Conservation (phyloP, 2,113 vertebrate species). For the Heteronetta atricapilla region DNA sequence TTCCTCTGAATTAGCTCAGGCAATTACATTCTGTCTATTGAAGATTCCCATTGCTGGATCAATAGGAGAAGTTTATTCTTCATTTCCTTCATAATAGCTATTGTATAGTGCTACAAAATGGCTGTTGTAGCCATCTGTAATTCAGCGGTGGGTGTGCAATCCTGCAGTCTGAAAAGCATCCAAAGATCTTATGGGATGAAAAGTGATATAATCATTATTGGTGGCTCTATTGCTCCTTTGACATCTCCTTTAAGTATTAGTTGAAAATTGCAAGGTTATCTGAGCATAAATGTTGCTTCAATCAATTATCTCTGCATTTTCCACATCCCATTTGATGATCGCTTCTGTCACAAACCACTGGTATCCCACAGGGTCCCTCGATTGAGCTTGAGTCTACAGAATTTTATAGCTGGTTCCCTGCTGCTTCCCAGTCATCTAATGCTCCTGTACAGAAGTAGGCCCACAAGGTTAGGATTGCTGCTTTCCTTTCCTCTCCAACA, state of each 20-base stretch:
- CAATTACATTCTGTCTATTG: conserved; percentile 9
- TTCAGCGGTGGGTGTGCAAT: not conserved
- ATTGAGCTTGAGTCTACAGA: not conserved
- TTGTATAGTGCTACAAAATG: conserved; percentile 9
- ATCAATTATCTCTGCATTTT: conserved; percentile 32
- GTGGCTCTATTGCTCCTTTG: conserved; percentile 45
- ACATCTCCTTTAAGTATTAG: conserved; percentile 28
- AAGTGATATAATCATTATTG: conserved; percentile 16
- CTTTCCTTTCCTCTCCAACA: conserved; percentile 1
- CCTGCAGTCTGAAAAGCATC: conserved; percentile 26
- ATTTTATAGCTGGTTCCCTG: not conserved
- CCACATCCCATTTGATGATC: not conserved
- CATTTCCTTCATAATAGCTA: conserved; percentile 41
- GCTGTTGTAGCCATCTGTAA: conserved; percentile 5
- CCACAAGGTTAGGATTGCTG: not conserved
- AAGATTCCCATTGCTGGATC: conserved; percentile 26
- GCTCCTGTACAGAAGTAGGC: not conserved
- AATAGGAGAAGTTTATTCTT: conserved; percentile 59
- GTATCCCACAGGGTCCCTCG: not conserved
- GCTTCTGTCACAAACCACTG: not conserved
- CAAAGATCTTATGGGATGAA: not conserved
- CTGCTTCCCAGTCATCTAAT: not conserved
- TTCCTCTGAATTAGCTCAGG: not conserved
- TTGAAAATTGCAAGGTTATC: conserved; percentile 20
- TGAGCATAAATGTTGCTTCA: not conserved